These are phyloP conservation scores for Mesoclemmys tuberculata DNA, from an alignment of 2,113 vertebrate species.

Conservation along the genomic window DNA sequence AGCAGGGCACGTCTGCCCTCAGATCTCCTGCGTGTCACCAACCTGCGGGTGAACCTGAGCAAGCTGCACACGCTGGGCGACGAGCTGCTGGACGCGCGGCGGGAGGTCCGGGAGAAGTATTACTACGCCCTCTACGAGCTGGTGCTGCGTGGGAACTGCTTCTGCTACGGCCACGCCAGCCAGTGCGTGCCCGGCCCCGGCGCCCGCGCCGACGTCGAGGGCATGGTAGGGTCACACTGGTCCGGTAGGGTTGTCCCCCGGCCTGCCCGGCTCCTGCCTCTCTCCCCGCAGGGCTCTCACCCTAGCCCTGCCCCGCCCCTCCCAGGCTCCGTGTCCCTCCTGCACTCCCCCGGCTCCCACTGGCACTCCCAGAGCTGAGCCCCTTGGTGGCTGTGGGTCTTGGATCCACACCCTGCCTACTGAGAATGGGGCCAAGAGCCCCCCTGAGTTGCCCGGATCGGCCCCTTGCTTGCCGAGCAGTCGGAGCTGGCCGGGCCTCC, in stretches of 20 bases:
- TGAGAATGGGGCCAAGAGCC: not conserved
- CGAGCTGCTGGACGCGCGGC: conserved; percentile 90
- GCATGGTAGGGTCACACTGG: conserved; percentile 83
- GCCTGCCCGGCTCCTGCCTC: no score
- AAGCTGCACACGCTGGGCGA: conserved; percentile 96
- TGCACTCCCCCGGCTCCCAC: no score
- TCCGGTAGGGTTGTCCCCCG: conserved; percentile 78
- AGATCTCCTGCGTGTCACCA: conserved; percentile 97
- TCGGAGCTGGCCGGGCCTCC: no score
- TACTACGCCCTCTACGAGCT: conserved; percentile 96
- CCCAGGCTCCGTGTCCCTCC: no score
- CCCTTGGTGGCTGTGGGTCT: not conserved
- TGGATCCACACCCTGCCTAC: rapidly evolving
- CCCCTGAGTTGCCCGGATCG: no score
- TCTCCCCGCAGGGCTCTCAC: no score
- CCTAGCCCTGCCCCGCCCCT: rapidly evolving
- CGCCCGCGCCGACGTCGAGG: conserved; percentile 80
- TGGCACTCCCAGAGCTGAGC: rapidly evolving
- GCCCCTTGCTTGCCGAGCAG: no score
- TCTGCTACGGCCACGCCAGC: conserved; percentile 95
- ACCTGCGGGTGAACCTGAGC: conserved; percentile 95
- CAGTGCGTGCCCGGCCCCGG: conserved; percentile 90
- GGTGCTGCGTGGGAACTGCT: conserved; percentile 95
- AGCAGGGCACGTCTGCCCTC: not conserved
- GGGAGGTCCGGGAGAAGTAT: conserved; percentile 94